Evolutionary conservation across 2,113 vertebrate genomes (phyloP), one percentile per base, ranked within the genome.

Genomic region (Xenopus borealis): DNA sequence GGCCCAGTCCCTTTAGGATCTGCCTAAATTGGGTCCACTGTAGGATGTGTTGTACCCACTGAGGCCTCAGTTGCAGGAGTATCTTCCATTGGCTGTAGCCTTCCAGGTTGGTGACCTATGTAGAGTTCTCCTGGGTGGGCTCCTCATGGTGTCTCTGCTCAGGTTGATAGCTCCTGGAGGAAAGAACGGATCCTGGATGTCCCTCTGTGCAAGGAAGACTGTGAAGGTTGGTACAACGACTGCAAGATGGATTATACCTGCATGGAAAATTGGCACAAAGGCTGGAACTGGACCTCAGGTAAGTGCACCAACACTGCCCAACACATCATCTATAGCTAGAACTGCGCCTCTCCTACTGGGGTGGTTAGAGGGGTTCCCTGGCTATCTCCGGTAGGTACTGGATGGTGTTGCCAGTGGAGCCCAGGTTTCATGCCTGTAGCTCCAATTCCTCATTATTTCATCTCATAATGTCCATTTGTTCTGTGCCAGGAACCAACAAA

Each of bases 221-320:
- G 96, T 9, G 78, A 93, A 18, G 12, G 0, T 6, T 98, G 96
- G 96, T 98, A 92, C 89, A 80, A 92, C 0, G 95, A 96, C 63
- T 98, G 96, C 65, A 85, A 82, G 44, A 30, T 87, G 0, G 91
- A 94, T 0, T 0, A 62, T n/a, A 98, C 96, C 17, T 98, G 96
- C 86, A 98, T 94, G 81, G 83, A 27, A 14, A 86, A 96, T 78
- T 98, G 96, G 96, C 96, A 98, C 79, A 82, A 72, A 3, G 95
- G 95, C 71, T 98, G 96, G 96, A 72, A 98, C 85, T 98, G 95
- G 96, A 88, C 50, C 40, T 59, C 84, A 65, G 92, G 93, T 94
- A 0, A 65, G 78, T 44, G 33, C 33, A 6, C 33, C 33, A 7
- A 9, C 33, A 40, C 8, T 40, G 33, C 6, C 33, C 33, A 6